phyloP scores from a whole-genome alignment of 2,113 vertebrate genomes.

The Ifrita kowaldi region DNA sequence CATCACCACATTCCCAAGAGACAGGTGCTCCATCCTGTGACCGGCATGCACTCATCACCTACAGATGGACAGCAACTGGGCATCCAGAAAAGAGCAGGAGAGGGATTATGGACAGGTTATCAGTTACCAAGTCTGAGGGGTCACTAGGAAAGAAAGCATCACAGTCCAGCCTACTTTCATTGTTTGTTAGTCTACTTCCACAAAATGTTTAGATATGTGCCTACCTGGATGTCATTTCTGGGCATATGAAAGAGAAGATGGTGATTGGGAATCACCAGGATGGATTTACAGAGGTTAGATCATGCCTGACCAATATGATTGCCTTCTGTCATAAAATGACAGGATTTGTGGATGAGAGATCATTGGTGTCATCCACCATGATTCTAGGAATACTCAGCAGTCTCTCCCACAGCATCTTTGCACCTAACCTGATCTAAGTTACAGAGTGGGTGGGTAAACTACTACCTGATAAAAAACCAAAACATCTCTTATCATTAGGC shows the following conservation, averaged over 20 bases:
- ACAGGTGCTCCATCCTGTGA: slow-evolving; percentile 7
- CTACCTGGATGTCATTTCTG: not conserved
- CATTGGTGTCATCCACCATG: not conserved
- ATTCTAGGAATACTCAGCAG: not conserved
- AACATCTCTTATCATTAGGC: not conserved
- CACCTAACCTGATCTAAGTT: not conserved
- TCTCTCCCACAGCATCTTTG: not conserved
- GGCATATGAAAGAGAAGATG: not conserved
- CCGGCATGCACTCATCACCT: not conserved
- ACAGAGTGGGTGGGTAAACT: not conserved
- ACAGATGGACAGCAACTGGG: not conserved
- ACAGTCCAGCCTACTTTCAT: not conserved
- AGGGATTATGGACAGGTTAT: not conserved
- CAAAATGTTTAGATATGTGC: not conserved
- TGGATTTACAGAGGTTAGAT: not conserved
- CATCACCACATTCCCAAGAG: not conserved
- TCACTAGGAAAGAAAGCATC: not conserved
- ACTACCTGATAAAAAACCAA: not conserved
- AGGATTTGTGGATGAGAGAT: not conserved
- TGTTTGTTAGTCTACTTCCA: not conserved
- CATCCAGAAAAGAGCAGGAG: not conserved
- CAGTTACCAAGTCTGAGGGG: not conserved
- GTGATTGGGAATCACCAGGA: not conserved
- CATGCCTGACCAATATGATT: not conserved
- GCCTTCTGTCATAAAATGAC: not conserved